Evolutionary conservation across 2,888 invertebrate genomes (phyloP).

Genomic region (Drosophila koepferae): DNA sequence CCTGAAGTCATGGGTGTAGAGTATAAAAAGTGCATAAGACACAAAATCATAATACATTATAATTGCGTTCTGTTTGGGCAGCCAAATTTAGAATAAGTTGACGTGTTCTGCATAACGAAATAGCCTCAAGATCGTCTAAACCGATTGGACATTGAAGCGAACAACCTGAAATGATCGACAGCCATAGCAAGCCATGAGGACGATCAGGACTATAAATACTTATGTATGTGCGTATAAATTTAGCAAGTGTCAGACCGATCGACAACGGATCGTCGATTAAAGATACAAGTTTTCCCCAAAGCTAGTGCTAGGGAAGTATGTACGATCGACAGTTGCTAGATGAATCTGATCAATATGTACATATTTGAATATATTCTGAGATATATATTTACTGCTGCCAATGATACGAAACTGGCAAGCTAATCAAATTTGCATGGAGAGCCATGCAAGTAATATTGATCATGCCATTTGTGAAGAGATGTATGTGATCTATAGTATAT

Average conservation of each 20-base stretch:
- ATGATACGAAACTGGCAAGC: background rate
- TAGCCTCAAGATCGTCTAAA: slow-evolving; percentile 40
- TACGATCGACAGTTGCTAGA: background rate
- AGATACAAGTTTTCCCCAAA: background rate
- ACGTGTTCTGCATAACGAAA: slow-evolving; percentile 67
- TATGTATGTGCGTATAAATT: slow-evolving; percentile 14
- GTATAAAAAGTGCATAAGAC: slow-evolving; percentile 44
- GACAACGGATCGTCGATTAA: background rate
- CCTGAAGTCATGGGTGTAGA: slow-evolving; percentile 28
- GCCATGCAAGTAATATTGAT: background rate
- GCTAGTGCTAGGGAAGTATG: background rate
- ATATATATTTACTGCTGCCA: background rate
- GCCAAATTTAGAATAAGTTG: slow-evolving; percentile 68
- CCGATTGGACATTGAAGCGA: slow-evolving; percentile 51
- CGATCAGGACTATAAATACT: slow-evolving; percentile 25
- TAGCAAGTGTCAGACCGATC: slow-evolving; percentile 22
- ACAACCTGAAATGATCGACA: slow-evolving; percentile 44
- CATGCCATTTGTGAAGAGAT: background rate
- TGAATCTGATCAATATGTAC: background rate
- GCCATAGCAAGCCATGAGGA: slow-evolving; percentile 17
- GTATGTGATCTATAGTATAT: background rate
- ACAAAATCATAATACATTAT: slow-evolving; percentile 66
- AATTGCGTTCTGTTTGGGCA: slow-evolving; percentile 65
- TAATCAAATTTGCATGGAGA: background rate
- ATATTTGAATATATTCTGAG: background rate